These are phyloP conservation scores for Ophion ellenae DNA, from an alignment of 2,888 invertebrate species.

Conservation along the genomic window DNA sequence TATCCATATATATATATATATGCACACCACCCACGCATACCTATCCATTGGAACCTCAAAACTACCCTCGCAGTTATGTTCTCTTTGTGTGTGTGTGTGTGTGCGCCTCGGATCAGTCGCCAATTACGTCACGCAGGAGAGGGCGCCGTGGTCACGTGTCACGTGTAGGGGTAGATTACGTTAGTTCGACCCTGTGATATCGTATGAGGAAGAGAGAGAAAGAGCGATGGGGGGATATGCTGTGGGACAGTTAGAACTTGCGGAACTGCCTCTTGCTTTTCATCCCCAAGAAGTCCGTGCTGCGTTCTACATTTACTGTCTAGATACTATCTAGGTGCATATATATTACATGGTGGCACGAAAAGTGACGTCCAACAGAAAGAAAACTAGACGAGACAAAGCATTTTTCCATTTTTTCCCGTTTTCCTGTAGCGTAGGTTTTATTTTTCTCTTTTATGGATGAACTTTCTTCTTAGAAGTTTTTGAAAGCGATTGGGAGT, in stretches of 20 bases:
- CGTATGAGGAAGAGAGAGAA: conserved; percentile 20
- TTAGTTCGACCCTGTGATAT: conserved; percentile 69
- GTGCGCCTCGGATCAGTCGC: conserved; percentile 58
- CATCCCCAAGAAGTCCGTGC: conserved; percentile 28
- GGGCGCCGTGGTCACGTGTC: conserved; percentile 75
- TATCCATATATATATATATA: neutral
- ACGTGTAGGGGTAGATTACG: conserved; percentile 77
- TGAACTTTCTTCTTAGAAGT: neutral
- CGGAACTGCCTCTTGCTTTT: conserved; percentile 36
- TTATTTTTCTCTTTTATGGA: neutral
- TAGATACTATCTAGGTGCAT: neutral
- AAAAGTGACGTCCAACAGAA: too few relatives aligned
- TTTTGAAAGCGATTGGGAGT: neutral
- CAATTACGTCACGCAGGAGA: conserved; percentile 65
- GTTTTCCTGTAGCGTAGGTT: neutral
- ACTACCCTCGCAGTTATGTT: conserved; percentile 40
- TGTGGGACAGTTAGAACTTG: conserved; percentile 36
- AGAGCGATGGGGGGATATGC: conserved; percentile 16
- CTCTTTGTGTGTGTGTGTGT: conserved; percentile 18
- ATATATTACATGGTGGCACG: neutral
- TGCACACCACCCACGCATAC: conserved; percentile 3
- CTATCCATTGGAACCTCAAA: conserved; percentile 30
- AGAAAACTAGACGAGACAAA: too few relatives aligned
- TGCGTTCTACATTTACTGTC: conserved; percentile 16
- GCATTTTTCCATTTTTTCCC: too few relatives aligned